Evolutionary conservation across 2,113 vertebrate species (phyloP), one percentile per base, ranked within the genome.

Genomic region (Bos javanicus): DNA sequence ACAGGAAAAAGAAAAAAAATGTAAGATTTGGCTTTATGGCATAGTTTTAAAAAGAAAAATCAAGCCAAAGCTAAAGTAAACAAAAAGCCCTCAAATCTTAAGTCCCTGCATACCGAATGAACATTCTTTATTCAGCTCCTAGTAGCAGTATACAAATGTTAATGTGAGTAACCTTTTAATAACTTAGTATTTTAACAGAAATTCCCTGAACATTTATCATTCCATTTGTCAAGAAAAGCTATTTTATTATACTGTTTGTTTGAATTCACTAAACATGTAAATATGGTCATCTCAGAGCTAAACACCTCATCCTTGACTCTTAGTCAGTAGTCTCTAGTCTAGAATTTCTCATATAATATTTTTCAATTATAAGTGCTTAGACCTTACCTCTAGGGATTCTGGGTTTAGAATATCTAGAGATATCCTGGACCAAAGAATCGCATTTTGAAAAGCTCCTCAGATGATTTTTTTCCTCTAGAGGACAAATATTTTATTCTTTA

Each of bases 11-110:
- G 76, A 9, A 83, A 93, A 90, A 95, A 95, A 76, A 95, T 0
- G 46, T 91, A 97, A 96, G 84, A 78, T 97, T 96, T 98, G 97
- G 87, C 94, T 88, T 94, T 96, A 95, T 43, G 87, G 74, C 46
- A 94, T 95, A 60, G 64, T 97, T 97, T 56, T 82, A 52, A 84
- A 85, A 95, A 97, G 94, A 71, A 95, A 98, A 98, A 97, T 76
- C n/a, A 67, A 97, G 88, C 62, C 60, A 33, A 95, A 96, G 91
- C 64, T 93, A 90, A 95, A 93, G 92, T 97, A 96, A 97, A 97
- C 86, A 88, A 82, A 95, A 96, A 90, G 13, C 82, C 67, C 57
- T 50, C 52, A 87, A 80, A 0, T 7, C 46, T 94, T 74, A 97
- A 90, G 43, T 83, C 56, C 52, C 11, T 76, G 64, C 71, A 64